Percentiles rank a stretch among this genome's conserved stretches.
These are phyloP conservation scores for Linepithema humile DNA, from an alignment of 1,140 invertebrate genomes.

Conservation along the genomic window DNA sequence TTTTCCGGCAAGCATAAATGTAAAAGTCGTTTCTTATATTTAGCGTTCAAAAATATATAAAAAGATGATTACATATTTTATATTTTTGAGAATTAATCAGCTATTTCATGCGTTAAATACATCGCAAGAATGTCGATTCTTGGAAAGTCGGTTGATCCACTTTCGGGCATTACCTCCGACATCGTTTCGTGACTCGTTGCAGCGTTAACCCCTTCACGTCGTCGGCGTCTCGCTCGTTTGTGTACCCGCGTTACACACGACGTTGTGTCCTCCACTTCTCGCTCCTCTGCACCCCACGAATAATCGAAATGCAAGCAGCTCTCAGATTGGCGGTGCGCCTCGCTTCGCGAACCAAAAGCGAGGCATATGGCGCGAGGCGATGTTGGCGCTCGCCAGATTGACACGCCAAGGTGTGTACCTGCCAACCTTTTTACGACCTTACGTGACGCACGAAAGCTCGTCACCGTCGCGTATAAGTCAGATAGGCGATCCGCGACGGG, in stretches of 20 bases:
- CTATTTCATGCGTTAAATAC: neutral
- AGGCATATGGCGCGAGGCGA: conserved; percentile 72
- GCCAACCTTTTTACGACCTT: conserved; percentile 53
- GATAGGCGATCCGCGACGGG: conserved; percentile 36
- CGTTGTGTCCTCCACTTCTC: neutral
- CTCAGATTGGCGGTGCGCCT: conserved; percentile 59
- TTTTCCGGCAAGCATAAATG: neutral
- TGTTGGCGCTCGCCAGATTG: conserved; percentile 21
- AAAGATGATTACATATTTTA: neutral
- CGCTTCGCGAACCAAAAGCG: conserved; percentile 45
- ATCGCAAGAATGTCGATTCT: neutral
- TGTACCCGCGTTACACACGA: conserved; percentile 8
- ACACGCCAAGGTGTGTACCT: conserved; percentile 49
- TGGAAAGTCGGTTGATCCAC: neutral
- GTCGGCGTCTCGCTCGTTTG: conserved; percentile 4
- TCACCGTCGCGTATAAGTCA: conserved; percentile 44
- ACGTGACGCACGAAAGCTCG: conserved; percentile 70
- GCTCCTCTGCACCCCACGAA: conserved; percentile 1
- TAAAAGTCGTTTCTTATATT: neutral
- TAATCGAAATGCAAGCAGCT: conserved; percentile 61
- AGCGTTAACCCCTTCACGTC: conserved; percentile 6
- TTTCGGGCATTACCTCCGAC: neutral
- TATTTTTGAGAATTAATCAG: neutral
- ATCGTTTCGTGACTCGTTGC: conserved; percentile 15
- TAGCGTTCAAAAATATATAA: neutral